phyloP scores from a whole-genome alignment of 1,140 invertebrate genomes.

The Centruroides sculpturatus region DNA sequence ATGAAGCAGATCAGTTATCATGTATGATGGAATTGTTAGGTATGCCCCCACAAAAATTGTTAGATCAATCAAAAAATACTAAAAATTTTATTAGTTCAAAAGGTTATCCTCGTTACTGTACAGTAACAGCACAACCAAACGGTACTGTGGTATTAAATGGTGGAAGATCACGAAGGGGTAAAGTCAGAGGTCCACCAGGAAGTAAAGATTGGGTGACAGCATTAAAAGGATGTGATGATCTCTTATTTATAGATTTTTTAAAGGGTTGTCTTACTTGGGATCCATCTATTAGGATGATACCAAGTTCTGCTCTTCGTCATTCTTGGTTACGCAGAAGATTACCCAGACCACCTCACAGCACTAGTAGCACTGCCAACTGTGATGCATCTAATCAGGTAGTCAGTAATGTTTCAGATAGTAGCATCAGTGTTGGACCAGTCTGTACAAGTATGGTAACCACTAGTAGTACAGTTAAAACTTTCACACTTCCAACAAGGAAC shows the following conservation, averaged over 20 bases:
- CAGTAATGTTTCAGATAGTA: conserved; percentile 8
- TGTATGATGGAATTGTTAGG: conserved; percentile 96
- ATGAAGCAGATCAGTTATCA: conserved; percentile 94
- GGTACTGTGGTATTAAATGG: conserved; percentile 69
- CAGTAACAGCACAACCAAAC: conserved; percentile 66
- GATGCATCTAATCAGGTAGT: conserved; percentile 5
- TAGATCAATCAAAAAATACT: conserved; percentile 82
- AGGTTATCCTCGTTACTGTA: conserved; percentile 94
- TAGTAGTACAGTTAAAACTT: too few species aligned
- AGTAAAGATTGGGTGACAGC: conserved; percentile 76
- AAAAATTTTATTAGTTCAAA: conserved; percentile 86
- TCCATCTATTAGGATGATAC: conserved; percentile 80
- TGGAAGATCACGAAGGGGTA: conserved; percentile 82
- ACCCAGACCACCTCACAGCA: conserved; percentile 13
- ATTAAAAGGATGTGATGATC: conserved; percentile 89
- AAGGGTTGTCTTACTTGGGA: conserved; percentile 91
- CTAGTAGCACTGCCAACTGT: conserved; percentile 10
- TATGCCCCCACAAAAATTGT: conserved; percentile 80
- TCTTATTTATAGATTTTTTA: conserved; percentile 92
- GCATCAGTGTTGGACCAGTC: too few species aligned
- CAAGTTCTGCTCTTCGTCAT: conserved; percentile 78
- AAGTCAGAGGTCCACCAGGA: conserved; percentile 81
- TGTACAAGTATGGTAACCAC: too few species aligned
- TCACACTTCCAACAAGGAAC: too few species aligned
- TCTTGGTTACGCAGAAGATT: conserved; percentile 68